Evolutionary conservation across 2,113 vertebrate species (phyloP).

Genomic region (Monopterus albus): DNA sequence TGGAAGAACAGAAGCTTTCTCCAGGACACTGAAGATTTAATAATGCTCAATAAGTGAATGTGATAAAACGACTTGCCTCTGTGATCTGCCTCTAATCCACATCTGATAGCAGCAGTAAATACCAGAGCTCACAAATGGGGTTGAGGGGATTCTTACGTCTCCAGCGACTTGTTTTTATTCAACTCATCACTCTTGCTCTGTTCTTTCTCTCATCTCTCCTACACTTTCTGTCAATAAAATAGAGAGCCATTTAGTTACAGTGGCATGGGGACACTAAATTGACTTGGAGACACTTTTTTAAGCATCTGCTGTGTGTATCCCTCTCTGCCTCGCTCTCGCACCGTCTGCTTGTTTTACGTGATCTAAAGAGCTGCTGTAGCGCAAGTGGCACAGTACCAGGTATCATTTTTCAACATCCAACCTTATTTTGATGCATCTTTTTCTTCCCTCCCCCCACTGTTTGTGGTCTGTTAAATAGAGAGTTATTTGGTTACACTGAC

Average conservation of each 20-base stretch:
- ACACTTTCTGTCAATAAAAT: constrained; percentile 59
- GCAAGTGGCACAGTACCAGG: neutral
- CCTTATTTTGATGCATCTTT: constrained; percentile 41
- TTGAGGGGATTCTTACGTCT: constrained; percentile 60
- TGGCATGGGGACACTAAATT: constrained; percentile 64
- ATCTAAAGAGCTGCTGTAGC: constrained; percentile 25
- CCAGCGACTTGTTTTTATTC: constrained; percentile 55
- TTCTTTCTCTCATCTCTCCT: constrained; percentile 26
- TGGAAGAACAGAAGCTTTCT: constrained; percentile 48
- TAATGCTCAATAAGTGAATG: constrained; percentile 48
- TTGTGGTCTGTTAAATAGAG: constrained; percentile 70
- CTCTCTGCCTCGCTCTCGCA: constrained; percentile 17
- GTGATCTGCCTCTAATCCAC: constrained; percentile 69
- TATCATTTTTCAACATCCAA: constrained; percentile 67
- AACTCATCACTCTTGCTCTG: constrained; percentile 53
- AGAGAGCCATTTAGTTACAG: constrained; percentile 66
- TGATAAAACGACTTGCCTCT: constrained; percentile 57
- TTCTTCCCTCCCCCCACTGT: constrained; percentile 49
- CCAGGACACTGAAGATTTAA: constrained; percentile 60
- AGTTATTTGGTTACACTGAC: constrained; percentile 70
- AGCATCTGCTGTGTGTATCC: constrained; percentile 48
- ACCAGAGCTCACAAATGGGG: constrained; percentile 58
- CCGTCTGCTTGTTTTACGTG: constrained; percentile 40
- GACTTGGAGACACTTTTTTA: constrained; percentile 66
- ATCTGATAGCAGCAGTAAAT: constrained; percentile 70